Evolutionary conservation across 2,113 vertebrate genomes (phyloP).

Genomic region (Odocoileus virginianus): DNA sequence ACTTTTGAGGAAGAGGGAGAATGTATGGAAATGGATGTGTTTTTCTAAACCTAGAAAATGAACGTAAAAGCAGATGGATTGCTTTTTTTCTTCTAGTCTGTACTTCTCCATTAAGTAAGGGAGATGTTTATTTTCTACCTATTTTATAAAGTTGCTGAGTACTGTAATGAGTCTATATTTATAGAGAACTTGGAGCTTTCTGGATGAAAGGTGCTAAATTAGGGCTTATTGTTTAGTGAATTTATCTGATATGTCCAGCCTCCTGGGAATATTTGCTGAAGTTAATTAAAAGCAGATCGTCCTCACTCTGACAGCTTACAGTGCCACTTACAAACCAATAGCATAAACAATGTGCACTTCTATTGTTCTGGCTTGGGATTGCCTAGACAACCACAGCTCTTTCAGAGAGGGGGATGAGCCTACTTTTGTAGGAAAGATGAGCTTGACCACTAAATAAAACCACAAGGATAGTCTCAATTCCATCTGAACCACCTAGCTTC

Average conservation of each 20-base stretch:
- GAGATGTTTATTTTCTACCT: conserved; percentile 27
- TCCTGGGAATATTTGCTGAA: conserved; percentile 61
- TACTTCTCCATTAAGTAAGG: not conserved
- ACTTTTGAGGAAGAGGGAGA: not conserved
- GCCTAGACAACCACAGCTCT: not conserved
- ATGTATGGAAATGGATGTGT: not conserved
- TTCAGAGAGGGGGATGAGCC: not conserved
- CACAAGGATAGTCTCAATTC: not conserved
- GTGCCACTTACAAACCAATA: conserved; percentile 46
- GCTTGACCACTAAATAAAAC: not conserved
- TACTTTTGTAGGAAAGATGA: not conserved
- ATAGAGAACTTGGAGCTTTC: conserved; percentile 66
- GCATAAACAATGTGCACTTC: not conserved
- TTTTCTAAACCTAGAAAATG: not conserved
- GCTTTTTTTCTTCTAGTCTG: not conserved
- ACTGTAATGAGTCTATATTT: conserved; percentile 66
- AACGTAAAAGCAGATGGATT: not conserved
- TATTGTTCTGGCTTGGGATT: not conserved
- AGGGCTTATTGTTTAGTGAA: conserved; percentile 73
- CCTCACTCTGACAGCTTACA: conserved; percentile 38
- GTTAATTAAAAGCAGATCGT: conserved; percentile 71
- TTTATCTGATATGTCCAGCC: conserved; percentile 64
- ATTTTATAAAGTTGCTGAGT: conserved; percentile 59
- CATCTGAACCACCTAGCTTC: not conserved
- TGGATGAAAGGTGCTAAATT: conserved; percentile 72